Percentiles rank a stretch among this genome's conserved stretches.
Conservation (phyloP, 1,140 invertebrate genomes). For the Portunus trituberculatus region DNA sequence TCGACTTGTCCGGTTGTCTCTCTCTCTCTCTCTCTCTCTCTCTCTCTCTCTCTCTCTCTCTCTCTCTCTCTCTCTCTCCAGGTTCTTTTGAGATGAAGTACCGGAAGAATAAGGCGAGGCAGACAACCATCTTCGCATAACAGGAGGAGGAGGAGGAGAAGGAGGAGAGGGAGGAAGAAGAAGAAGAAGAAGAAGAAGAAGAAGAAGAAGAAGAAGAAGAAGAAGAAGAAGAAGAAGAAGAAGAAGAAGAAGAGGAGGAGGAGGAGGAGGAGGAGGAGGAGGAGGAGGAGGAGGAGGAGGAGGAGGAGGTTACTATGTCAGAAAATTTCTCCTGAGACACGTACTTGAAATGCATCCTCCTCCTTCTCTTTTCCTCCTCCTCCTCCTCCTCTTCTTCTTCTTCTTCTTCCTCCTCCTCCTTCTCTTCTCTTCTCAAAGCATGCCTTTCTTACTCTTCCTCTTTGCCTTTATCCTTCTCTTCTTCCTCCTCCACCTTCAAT, state of each 20-base stretch:
- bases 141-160: conserved; percentile 12
- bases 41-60: too few relatives aligned
- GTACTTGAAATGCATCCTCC: too few relatives aligned
- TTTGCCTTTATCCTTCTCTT: neutral
- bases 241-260: conserved; percentile 18
- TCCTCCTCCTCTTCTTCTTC: neutral
- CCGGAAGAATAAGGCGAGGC: too few relatives aligned
- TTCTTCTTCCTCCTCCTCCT: neutral
- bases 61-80: too few relatives aligned
- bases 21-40: too few relatives aligned
- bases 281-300: neutral
- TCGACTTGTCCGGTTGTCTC: too few relatives aligned
- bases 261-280: conserved; percentile 36
- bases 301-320: neutral
- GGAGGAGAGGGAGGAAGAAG: too few relatives aligned
- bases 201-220: conserved; percentile 44
- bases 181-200: neutral
- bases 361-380: neutral
- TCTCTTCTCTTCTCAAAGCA: neutral
- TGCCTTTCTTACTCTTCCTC: too few relatives aligned
- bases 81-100: too few relatives aligned
- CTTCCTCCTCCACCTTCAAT: neutral
- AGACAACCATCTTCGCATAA: too few relatives aligned
- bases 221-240: neutral
- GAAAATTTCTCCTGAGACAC: neutral